Evolutionary conservation across 2,113 vertebrate genomes (phyloP).

Genomic region (Pimephales promelas): DNA sequence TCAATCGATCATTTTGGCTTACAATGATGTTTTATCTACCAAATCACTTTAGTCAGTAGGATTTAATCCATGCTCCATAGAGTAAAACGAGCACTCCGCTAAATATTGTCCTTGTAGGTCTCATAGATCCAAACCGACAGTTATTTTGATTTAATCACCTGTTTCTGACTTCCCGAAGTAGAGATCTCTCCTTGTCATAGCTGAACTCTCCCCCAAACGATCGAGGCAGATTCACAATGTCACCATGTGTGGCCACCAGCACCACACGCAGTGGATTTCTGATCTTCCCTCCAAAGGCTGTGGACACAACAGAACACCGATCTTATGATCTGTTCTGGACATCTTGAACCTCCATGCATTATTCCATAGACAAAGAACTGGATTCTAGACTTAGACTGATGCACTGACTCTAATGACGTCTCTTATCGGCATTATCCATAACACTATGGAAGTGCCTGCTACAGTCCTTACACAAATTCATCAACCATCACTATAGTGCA

Average conservation of each 20-base stretch:
- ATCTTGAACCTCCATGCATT: not conserved
- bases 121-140: not conserved
- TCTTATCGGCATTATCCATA: constrained; percentile 32
- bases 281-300: constrained; percentile 90
- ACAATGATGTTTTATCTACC: not conserved
- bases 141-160: constrained; percentile 73
- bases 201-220: constrained; percentile 89
- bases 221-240: constrained; percentile 91
- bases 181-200: constrained; percentile 86
- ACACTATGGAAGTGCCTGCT: constrained; percentile 67
- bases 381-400: not conserved
- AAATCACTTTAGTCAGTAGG: not conserved
- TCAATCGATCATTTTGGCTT: not conserved
- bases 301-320: constrained; percentile 4
- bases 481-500: constrained; percentile 64
- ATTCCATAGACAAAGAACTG: not conserved
- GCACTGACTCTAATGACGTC: constrained; percentile 1
- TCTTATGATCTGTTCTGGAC: not conserved
- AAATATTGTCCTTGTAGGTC: not conserved
- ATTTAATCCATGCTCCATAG: not conserved
- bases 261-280: constrained; percentile 85
- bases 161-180: constrained; percentile 90
- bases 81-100: not conserved
- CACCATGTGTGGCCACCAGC: constrained; percentile 92
- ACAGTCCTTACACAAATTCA: constrained; percentile 66